Evolutionary conservation across 2,888 invertebrate genomes (phyloP).

Genomic region (Coelogynopora nodosa): DNA sequence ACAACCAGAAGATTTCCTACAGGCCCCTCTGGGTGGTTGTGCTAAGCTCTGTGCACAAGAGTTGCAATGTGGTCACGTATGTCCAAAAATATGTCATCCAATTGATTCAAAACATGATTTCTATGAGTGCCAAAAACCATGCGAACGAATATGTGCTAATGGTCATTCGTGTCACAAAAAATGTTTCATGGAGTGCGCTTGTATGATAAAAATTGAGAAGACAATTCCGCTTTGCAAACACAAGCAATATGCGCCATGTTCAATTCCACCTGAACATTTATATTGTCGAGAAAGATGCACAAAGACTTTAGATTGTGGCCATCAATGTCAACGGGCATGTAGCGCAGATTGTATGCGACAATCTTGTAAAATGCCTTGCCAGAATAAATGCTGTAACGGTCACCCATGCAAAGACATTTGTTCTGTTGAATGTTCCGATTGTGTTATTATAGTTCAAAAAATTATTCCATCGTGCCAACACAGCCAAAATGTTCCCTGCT

Average conservation of each 20-base stretch:
- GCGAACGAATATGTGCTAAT: constrained; percentile 50
- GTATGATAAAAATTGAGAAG: constrained; percentile 45
- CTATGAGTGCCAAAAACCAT: constrained; percentile 55
- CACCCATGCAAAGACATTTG: background rate
- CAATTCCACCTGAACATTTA: constrained; percentile 19
- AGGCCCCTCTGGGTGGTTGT: constrained; percentile 65
- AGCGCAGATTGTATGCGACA: background rate
- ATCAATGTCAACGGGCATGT: constrained; percentile 46
- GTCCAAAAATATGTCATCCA: constrained; percentile 68
- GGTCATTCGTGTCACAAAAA: constrained; percentile 35
- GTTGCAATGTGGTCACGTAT: constrained; percentile 68
- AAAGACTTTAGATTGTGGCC: constrained; percentile 50
- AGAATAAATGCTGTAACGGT: background rate
- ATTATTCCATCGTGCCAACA: background rate
- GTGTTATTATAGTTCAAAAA: background rate
- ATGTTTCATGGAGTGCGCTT: constrained; percentile 32
- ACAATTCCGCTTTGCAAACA: constrained; percentile 54
- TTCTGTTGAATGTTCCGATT: background rate
- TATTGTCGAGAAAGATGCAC: constrained; percentile 48
- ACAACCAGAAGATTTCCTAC: constrained; percentile 49
- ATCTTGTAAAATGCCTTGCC: background rate
- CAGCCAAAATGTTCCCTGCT: background rate
- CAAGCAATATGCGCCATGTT: constrained; percentile 61
- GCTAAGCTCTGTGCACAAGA: constrained; percentile 64
- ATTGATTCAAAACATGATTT: constrained; percentile 65